These are phyloP conservation scores for Drosophila peninsularis DNA, from an alignment of 2,888 invertebrate genomes.

Conservation along the genomic window DNA sequence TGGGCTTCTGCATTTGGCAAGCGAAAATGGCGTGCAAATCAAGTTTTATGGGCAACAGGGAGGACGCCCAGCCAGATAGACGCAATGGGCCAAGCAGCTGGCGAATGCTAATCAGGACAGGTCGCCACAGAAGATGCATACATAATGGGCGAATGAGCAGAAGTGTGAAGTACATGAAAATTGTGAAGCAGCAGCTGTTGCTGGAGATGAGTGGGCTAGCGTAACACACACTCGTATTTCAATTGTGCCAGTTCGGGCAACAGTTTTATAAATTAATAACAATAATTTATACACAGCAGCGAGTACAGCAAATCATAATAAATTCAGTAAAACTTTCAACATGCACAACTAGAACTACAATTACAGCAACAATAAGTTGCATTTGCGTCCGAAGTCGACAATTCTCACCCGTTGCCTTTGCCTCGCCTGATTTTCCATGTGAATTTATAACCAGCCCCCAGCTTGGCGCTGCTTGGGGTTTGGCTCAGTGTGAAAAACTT, in stretches of 20 bases:
- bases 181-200: background rate
- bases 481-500: conserved; percentile 45
- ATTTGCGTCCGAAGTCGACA: conserved; percentile 49
- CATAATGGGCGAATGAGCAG: conserved; percentile 1
- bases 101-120: conserved; percentile 42
- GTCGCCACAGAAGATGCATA: conserved; percentile 35
- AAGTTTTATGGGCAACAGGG: conserved; percentile 33
- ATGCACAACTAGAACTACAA: conserved; percentile 52
- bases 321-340: conserved; percentile 68
- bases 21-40: conserved; percentile 48
- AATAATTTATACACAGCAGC: conserved; percentile 73
- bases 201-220: background rate
- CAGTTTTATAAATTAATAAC: conserved; percentile 73
- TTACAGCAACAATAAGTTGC: conserved; percentile 60
- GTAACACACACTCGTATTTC: conserved; percentile 48
- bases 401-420: conserved; percentile 57
- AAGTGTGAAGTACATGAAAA: conserved; percentile 25
- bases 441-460: conserved; percentile 61
- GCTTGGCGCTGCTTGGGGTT: conserved; percentile 5
- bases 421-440: conserved; percentile 51
- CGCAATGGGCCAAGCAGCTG: conserved; percentile 33
- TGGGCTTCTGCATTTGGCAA: conserved; percentile 32
- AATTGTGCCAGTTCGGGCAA: conserved; percentile 46
- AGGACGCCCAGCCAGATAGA: conserved; percentile 18
- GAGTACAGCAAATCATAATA: conserved; percentile 64